A percentile compares a stretch with the other conserved stretches of the same genome.
Conservation (phyloP, 2,797 vertebrate genomes). For the Sebastes hubbsi region DNA sequence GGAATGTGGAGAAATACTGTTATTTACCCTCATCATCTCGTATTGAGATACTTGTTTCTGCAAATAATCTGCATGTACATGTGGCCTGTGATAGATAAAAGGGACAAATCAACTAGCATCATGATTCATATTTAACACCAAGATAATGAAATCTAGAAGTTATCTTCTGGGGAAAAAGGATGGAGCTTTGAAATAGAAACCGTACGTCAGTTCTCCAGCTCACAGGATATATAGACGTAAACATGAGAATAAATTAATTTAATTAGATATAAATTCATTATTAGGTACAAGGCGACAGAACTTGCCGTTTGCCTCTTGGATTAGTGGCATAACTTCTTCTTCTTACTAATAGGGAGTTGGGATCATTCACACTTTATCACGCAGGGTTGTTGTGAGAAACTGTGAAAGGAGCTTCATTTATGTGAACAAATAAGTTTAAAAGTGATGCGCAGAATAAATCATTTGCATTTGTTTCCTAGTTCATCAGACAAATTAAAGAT, state of each 20-base stretch:
- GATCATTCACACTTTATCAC: neutral
- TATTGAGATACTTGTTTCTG: neutral
- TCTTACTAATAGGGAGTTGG: neutral
- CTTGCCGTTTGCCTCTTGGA: neutral
- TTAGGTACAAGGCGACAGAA: neutral
- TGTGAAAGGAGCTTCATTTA: neutral
- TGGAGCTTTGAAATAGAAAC: neutral
- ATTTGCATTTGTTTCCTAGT: neutral
- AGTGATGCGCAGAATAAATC: neutral
- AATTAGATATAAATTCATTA: neutral
- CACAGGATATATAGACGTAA: neutral
- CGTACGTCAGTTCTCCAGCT: too few species aligned
- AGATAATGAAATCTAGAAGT: conserved; percentile 20
- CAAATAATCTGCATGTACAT: neutral
- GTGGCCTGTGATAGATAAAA: neutral
- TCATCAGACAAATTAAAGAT: neutral
- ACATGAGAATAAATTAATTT: too few species aligned
- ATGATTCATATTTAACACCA: neutral
- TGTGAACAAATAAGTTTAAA: neutral
- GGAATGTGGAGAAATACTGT: neutral
- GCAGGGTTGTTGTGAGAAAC: neutral
- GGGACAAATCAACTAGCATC: neutral
- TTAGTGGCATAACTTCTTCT: neutral
- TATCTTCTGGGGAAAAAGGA: neutral
- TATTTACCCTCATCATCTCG: neutral